Conservation (phyloP, 2,888 invertebrate species). For the Brachyopa scutellaris region DNA sequence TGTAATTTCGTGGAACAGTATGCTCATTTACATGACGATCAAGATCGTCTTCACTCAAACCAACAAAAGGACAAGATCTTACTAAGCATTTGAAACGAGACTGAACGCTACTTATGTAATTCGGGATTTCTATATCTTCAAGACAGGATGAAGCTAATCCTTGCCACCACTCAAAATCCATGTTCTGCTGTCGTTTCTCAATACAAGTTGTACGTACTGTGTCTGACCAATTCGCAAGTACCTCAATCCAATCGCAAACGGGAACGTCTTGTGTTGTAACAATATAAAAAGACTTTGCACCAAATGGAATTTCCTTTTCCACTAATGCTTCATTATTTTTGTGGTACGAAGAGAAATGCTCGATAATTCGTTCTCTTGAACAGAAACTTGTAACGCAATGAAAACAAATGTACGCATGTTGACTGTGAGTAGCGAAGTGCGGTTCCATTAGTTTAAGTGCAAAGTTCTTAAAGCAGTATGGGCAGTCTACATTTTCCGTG, state of each 20-base stretch:
- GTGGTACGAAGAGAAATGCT: constrained; percentile 32
- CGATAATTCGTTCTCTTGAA: constrained; percentile 1
- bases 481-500: neutral
- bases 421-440: constrained; percentile 32
- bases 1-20: constrained; percentile 14
- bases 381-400: constrained; percentile 37
- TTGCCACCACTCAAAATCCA: constrained; percentile 18
- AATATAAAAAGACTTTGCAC: constrained; percentile 14
- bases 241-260: constrained; percentile 20
- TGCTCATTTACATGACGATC: constrained; percentile 38
- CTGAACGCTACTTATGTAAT: neutral
- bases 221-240: neutral
- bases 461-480: constrained; percentile 16
- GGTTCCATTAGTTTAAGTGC: neutral
- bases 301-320: constrained; percentile 22
- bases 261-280: constrained; percentile 23
- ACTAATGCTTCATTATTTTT: neutral
- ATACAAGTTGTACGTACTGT: neutral
- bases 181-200: neutral
- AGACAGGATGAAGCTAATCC: constrained; percentile 8
- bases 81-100: constrained; percentile 32
- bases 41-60: constrained; percentile 2
- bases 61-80: constrained; percentile 33
- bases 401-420: constrained; percentile 39
- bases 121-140: constrained; percentile 45